These are phyloP conservation scores for Tetragnatha versicolor DNA, from an alignment of 1,140 invertebrate species.

Conservation along the genomic window DNA sequence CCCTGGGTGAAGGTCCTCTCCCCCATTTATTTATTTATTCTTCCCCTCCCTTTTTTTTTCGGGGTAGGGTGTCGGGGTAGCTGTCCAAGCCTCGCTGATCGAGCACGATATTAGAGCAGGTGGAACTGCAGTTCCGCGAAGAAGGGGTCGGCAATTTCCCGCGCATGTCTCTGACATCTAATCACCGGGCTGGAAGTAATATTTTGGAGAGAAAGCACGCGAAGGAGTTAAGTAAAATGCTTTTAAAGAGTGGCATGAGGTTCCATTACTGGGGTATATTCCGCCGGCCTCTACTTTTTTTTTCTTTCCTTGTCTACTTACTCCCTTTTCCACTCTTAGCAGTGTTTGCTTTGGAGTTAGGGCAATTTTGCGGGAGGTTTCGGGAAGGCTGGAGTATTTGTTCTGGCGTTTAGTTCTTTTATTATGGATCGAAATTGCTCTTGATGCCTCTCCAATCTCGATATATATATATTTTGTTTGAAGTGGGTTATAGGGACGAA, in stretches of 20 bases:
- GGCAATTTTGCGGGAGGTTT: no score
- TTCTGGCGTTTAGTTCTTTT: no score
- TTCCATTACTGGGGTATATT: no score
- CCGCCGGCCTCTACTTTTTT: no score
- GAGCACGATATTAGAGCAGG: conserved; percentile 19
- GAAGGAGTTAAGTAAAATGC: conserved; percentile 10
- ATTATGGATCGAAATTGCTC: no score
- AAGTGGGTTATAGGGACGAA: no score
- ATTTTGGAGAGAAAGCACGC: conserved; percentile 6
- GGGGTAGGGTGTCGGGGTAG: background rate
- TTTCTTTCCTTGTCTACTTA: no score
- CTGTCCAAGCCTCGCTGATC: background rate
- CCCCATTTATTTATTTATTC: background rate
- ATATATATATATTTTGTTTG: no score
- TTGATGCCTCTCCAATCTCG: no score
- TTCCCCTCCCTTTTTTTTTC: background rate
- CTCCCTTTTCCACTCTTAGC: no score
- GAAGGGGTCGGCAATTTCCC: conserved; percentile 14
- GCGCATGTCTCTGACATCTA: conserved; percentile 31
- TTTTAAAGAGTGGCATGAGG: background rate
- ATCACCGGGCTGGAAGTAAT: conserved; percentile 29
- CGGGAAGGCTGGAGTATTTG: no score
- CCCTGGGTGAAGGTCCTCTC: background rate
- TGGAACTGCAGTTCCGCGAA: background rate
- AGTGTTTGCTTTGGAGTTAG: no score